Base-by-base conservation (phyloP, 2,888 invertebrate genomes). In the Apantesis nais region DNA sequence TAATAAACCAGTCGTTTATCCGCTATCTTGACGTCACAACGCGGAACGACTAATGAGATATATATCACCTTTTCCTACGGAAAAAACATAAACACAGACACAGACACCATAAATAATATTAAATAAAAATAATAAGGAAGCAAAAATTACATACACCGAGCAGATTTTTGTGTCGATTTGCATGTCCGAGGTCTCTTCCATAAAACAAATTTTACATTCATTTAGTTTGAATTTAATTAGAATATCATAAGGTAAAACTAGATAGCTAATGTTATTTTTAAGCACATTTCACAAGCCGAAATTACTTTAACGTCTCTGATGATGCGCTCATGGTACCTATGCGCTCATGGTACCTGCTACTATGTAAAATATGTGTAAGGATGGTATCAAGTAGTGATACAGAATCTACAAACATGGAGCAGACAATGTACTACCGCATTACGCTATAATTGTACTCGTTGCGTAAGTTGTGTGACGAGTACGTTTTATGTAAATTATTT, bases 391-490 rank as follows among this genome's bases (percentile, higher is more conserved):
- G 39, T 41, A 55, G 8, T 44, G 67, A 67, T 61, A 31, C 44
- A 61, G n/a, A 67, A 67, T 67, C 67, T 61, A 61, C 67, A 67
- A 67, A 29, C 58, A 44, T 31, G 8, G 12, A 61, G 12, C 7
- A 66, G 41, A 61, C 44, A 67, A 44, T 61, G 60, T 58, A 61
- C 60, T 67, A 44, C 66, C 66, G 67, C 44, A 67, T 67, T 41
- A 67, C 60, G 67, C 8, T 41, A 44, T 61, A 44, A 58, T 39
- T 44, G 60, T 34, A 41, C 31, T 31, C 29, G 31, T 67, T 67
- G 44, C 61, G 31, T 60, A 61, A 67, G 19, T 39, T 48, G 34
- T 37, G 58, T 58, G 25, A 52, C 48, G 48, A 64, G 29, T 64
- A 39, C 62, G 39, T 31, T 29, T 25, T 16, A 55, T 25, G 25